Evolutionary conservation across 2,113 vertebrate genomes (phyloP), one percentile per base, ranked within the genome.

Genomic region (Cochlearius cochlearius): DNA sequence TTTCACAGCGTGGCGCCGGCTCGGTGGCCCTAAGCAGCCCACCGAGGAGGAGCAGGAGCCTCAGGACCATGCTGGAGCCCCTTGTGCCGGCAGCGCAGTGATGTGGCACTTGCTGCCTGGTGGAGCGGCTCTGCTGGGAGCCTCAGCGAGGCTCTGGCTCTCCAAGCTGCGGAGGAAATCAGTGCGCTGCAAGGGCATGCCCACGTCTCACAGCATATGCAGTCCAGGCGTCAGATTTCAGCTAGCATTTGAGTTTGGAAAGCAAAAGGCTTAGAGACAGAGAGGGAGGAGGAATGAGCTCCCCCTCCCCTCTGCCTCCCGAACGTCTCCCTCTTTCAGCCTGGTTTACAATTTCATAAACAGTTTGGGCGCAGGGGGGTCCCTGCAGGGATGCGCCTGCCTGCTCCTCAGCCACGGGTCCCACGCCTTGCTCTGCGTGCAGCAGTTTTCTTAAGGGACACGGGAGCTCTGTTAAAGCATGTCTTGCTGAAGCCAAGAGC

Each of bases 21-120:
- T 41, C 80, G 38, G 47, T 59, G 71, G 36, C 75, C 86, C 88
- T 60, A 38, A 96, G 86, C 69, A 98, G 96, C 68, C 52, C 77
- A 0, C 64, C 27, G 2, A 97, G 84, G 21, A 97, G 88, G 3
- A 97, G 66, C 63, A 97, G 91, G 39, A 96, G 73, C 87, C 36
- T 95, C 75, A 89, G 92, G 90, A 95, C 76, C 97, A 98, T 96
- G 95, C 59, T 96, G 98, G 98, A 98, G 92, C 83, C 88, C 83
- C 59, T 87, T 39, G 93, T 41, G 22, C 83, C 47, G 68, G 74
- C 90, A 90, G 87, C 83, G 15, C 94, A 80, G 97, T 98, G 98
- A 99, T 99, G 99, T 99, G 99, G 99, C 99, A 98, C 95, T 96
- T 41, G 62, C 94, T 85, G 75, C 69, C 63, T 49, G 94, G 4